Evolutionary conservation across 2,797 vertebrate genomes (phyloP), one percentile per base, ranked within the genome.

Genomic region (Naso thynnoides): DNA sequence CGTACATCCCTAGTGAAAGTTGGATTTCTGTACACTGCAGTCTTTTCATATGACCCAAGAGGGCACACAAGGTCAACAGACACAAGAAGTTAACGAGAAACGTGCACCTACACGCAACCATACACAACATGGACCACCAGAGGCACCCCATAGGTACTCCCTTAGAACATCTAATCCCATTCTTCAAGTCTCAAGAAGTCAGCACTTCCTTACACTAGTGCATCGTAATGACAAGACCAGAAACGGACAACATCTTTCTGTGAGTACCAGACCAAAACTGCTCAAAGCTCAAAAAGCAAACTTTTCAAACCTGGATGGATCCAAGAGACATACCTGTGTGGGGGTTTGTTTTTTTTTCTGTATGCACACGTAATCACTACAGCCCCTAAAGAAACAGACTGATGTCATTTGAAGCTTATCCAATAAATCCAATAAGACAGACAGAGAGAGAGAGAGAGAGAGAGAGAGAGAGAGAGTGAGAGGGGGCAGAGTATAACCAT

Each of bases 361-460:
- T 42, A 44, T 33, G 15, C 41, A 36, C 53, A 33, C 16, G 41
- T 2, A n/a, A 23, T 41, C 36, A 29, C 15, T 42, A 38, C 31
- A 38, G 2, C 15, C 6, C 13, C 19, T 26, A 21, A 44, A 52
- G 68, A 38, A 48, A 47, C 23, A 64, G 41, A 58, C n/a, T 55
- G 26, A 42, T 19, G 24, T 42, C 31, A 71, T 73, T 55, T 10
- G 71, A 74, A 63, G 73, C 23, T 29, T 44, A 58, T 76, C 76
- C 76, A 62, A 69, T 80, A 31, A 44, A 9, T 21, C 33, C 21
- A 29, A 33, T 6, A 7, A 33, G 31, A 33, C n/a, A n/a, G n/a
- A n/a, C n/a, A n/a, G n/a, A n/a, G n/a, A n/a, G n/a, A n/a, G n/a
- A n/a, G n/a, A n/a, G n/a, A n/a, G n/a, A n/a, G n/a, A n/a, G n/a